These are phyloP conservation scores for Cardiocondyla obscurior DNA, from an alignment of 1,140 invertebrate genomes.

Conservation along the genomic window DNA sequence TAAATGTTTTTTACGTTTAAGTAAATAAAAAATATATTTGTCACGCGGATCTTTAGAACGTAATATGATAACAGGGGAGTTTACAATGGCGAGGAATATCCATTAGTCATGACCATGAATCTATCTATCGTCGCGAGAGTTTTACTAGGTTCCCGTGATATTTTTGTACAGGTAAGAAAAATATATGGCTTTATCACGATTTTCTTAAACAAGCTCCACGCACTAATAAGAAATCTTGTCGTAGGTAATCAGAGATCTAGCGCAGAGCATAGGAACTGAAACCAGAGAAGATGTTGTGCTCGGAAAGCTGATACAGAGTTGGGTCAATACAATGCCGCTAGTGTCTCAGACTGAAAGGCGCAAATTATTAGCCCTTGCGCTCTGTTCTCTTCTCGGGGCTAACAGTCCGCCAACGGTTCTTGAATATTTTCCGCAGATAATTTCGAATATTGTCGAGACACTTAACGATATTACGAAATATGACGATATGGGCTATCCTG, in stretches of 20 bases:
- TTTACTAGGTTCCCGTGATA: constrained; percentile 89
- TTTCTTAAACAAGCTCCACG: not conserved
- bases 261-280: constrained; percentile 78
- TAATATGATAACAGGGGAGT: constrained; percentile 83
- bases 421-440: constrained; percentile 89
- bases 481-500: constrained; percentile 87
- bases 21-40: not conserved
- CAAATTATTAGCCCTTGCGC: constrained; percentile 91
- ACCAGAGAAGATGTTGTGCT: constrained; percentile 86
- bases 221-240: constrained; percentile 67
- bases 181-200: not conserved
- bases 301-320: constrained; percentile 89
- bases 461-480: constrained; percentile 93
- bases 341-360: constrained; percentile 91
- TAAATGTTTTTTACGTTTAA: not conserved
- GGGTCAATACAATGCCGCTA: constrained; percentile 91
- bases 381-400: constrained; percentile 90
- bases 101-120: constrained; percentile 90
- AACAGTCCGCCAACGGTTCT: constrained; percentile 87
- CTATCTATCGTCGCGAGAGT: constrained; percentile 91
- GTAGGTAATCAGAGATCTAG: constrained; percentile 83
- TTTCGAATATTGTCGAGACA: constrained; percentile 91
- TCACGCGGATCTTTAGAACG: not conserved
- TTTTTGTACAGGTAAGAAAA: constrained; percentile 87
- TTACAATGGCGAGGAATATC: constrained; percentile 87